Base-by-base conservation (phyloP, 2,888 invertebrate genomes). In the Machimus rusticus region DNA sequence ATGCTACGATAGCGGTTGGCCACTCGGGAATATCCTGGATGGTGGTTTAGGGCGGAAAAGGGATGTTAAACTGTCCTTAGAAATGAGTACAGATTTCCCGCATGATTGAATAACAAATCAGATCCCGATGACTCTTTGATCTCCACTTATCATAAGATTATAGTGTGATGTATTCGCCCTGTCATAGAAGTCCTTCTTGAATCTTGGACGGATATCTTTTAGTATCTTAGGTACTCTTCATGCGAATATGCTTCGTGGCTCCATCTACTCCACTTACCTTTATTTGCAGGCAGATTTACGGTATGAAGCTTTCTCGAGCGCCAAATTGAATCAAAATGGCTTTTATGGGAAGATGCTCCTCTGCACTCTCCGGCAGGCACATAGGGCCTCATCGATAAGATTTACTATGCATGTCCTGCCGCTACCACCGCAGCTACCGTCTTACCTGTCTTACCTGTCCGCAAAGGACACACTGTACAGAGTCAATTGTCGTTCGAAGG, bases 51-150 rank as follows among this genome's bases (percentile, higher is more conserved):
- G n/a, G 37, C 39, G 66, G 43, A 74, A 39, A 74, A 74, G 37
- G 85, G 28, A 74, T 46, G 34, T 28, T 23, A 85, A 85, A 74
- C 39, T 85, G 74, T 46, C 43, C 74, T 37, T 78, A 9, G 79
- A 81, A n/a, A 74, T 46, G 79, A 28, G 74, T 16, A 87, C 14
- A 66, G 74, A 81, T 79, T 87, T 81, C 51, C 39, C 79, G 79
- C 74, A 87, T 87, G 79, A 87, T 87, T 87, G 87, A 87, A 74
- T 87, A 87, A 79, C 46, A 74, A 87, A 66, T 79, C 79, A 87
- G 74, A 74, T 85, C 51, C 37, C 46, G 51, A 85, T 85, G 85
- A 85, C 85, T 85, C 74, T 85, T 85, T 85, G 85, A 85, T 85
- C 85, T 74, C 74, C 74, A 74, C 74, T 85, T 85, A 82, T 82